Evolutionary conservation across 2,888 invertebrate genomes (phyloP).

Genomic region (Apamea crenata): DNA sequence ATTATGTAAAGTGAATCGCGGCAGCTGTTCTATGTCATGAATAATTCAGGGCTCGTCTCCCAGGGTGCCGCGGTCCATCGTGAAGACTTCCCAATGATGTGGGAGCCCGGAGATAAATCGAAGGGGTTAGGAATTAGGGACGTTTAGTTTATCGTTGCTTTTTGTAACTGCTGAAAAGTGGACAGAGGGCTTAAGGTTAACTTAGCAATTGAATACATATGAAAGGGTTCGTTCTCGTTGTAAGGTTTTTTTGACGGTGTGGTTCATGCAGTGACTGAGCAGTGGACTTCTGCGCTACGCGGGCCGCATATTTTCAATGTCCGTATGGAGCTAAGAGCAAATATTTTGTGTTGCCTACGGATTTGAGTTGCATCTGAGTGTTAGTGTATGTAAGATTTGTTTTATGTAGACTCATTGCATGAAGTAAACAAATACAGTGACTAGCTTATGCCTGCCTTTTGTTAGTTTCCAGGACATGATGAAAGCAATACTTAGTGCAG

Average conservation of each 20-base stretch:
- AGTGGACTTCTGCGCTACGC: background rate
- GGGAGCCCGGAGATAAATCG: constrained; percentile 29
- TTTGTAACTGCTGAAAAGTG: constrained; percentile 16
- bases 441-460: background rate
- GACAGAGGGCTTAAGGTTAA: background rate
- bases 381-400: background rate
- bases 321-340: background rate
- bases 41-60: constrained; percentile 50
- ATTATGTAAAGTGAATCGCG: constrained; percentile 66
- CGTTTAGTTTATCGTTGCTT: constrained; percentile 46
- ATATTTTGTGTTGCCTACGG: background rate
- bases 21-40: constrained; percentile 55
- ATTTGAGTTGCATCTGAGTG: background rate
- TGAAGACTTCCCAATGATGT: constrained; percentile 46
- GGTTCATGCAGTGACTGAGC: background rate
- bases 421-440: background rate
- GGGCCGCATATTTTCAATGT: background rate
- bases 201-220: background rate
- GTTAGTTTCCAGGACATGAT: background rate
- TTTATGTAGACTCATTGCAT: background rate
- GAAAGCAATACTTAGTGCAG: background rate
- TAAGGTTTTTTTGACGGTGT: background rate
- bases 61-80: constrained; percentile 48
- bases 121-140: constrained; percentile 44
- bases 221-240: background rate